Evolutionary conservation across 2,888 invertebrate species (phyloP).

Genomic region (Baronia brevicornis): DNA sequence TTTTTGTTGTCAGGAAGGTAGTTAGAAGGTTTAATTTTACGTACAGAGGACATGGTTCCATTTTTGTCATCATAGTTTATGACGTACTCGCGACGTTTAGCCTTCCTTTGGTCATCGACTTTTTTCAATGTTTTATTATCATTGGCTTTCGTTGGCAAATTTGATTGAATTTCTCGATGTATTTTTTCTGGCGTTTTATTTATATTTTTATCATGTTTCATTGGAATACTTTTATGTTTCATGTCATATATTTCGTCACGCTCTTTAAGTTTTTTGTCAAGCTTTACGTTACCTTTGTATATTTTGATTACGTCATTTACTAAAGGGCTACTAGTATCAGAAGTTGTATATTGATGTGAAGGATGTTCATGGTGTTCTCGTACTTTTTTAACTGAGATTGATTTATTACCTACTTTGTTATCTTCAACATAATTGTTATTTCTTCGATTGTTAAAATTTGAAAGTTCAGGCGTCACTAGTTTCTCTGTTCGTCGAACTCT

Average conservation of each 20-base stretch:
- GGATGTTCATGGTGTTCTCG: conserved; percentile 4
- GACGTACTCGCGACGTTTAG: conserved; percentile 54
- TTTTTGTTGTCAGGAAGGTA: conserved; percentile 42
- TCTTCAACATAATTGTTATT: too few relatives aligned
- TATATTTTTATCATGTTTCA: conserved; percentile 17
- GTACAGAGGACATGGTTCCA: conserved; percentile 62
- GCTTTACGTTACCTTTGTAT: not conserved
- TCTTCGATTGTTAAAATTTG: conserved; percentile 9
- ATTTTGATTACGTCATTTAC: conserved; percentile 2
- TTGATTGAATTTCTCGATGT: conserved; percentile 2
- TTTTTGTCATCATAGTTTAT: conserved; percentile 69
- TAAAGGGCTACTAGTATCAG: not conserved
- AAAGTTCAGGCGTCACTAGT: conserved; percentile 24
- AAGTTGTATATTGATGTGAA: conserved; percentile 3
- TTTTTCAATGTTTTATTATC: conserved; percentile 22
- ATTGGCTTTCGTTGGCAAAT: conserved; percentile 20
- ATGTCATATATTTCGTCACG: conserved; percentile 15
- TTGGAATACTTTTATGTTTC: conserved; percentile 13
- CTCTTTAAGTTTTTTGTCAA: not conserved
- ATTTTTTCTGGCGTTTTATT: conserved; percentile 7
- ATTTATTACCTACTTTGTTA: too few relatives aligned
- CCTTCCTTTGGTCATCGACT: conserved; percentile 24
- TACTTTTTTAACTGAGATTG: too few relatives aligned
- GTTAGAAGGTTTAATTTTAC: conserved; percentile 48
- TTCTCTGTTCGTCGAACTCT: conserved; percentile 25